phyloP scores from a whole-genome alignment of 1,140 invertebrate species.

The Platyura marginata region DNA sequence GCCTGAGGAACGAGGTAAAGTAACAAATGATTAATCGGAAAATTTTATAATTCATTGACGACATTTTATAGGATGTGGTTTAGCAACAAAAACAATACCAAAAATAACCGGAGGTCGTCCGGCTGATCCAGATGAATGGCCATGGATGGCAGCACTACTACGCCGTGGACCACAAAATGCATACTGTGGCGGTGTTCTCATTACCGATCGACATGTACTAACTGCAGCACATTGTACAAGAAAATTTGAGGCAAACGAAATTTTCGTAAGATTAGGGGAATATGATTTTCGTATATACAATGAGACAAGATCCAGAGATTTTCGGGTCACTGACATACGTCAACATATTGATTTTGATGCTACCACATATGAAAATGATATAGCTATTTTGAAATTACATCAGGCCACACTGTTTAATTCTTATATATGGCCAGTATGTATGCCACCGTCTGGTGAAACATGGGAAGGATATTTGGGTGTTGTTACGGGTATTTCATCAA shows the following conservation, averaged over 20 bases:
- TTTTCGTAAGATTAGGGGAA: slow-evolving; percentile 58
- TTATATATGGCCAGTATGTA: slow-evolving; percentile 69
- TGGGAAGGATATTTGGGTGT: slow-evolving; percentile 32
- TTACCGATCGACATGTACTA: slow-evolving; percentile 56
- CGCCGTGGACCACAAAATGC: slow-evolving; percentile 26
- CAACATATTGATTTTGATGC: slow-evolving; percentile 42
- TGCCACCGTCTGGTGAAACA: slow-evolving; percentile 41
- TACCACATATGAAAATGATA: slow-evolving; percentile 54
- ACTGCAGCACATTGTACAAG: slow-evolving; percentile 63
- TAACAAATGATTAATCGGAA: neutral
- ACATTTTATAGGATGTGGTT: slow-evolving; percentile 40
- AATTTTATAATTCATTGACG: neutral
- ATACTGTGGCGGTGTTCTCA: slow-evolving; percentile 62
- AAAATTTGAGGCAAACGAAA: slow-evolving; percentile 36
- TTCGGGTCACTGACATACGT: slow-evolving; percentile 38
- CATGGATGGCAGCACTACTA: slow-evolving; percentile 61
- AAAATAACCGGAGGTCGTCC: slow-evolving; percentile 40
- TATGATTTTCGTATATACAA: slow-evolving; percentile 47
- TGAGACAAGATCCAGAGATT: slow-evolving; percentile 44
- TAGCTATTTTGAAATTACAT: slow-evolving; percentile 56
- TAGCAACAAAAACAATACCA: slow-evolving; percentile 32
- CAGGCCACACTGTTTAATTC: slow-evolving; percentile 46
- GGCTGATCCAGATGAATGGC: slow-evolving; percentile 52
- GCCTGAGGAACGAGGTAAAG: slow-evolving; percentile 8
- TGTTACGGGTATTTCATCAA: neutral